phyloP scores from a whole-genome alignment of 1,140 invertebrate species.

The Oryzaephilus surinamensis region DNA sequence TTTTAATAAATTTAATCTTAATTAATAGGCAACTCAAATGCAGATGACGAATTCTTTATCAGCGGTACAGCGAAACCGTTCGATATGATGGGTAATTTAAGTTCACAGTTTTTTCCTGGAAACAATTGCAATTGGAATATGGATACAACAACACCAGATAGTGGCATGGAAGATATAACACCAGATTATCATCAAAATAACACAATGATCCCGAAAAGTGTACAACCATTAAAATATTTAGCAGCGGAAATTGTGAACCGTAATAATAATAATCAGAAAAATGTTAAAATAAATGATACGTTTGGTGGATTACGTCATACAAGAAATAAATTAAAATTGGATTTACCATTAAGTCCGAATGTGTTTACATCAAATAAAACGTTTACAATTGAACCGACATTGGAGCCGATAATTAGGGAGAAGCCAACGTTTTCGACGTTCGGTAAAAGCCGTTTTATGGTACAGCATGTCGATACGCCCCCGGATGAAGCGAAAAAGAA shows the following conservation, averaged over 20 bases:
- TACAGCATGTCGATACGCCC: constrained; percentile 35
- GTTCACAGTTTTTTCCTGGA: constrained; percentile 64
- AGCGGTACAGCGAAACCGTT: constrained; percentile 59
- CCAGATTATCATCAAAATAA: constrained; percentile 25
- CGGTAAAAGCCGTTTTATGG: constrained; percentile 33
- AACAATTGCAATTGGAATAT: constrained; percentile 24
- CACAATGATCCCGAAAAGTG: constrained; percentile 2
- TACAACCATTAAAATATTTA: constrained; percentile 23
- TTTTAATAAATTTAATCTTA: background rate
- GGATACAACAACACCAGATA: constrained; percentile 43
- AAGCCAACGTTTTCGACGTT: constrained; percentile 34
- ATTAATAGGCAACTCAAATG: no score
- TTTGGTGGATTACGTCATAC: constrained; percentile 65
- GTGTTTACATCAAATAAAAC: constrained; percentile 28
- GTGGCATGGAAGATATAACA: constrained; percentile 46
- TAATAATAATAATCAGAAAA: constrained; percentile 12
- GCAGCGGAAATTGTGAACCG: constrained; percentile 25
- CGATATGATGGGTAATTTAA: constrained; percentile 44
- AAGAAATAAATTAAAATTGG: constrained; percentile 57
- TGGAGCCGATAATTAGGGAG: constrained; percentile 25
- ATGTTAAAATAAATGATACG: constrained; percentile 13
- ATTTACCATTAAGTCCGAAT: constrained; percentile 47
- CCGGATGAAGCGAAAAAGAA: constrained; percentile 22
- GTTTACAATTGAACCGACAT: constrained; percentile 22
- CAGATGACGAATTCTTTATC: constrained; percentile 54